phyloP scores from a whole-genome alignment of 2,113 vertebrate species.

The Hucho hucho region DNA sequence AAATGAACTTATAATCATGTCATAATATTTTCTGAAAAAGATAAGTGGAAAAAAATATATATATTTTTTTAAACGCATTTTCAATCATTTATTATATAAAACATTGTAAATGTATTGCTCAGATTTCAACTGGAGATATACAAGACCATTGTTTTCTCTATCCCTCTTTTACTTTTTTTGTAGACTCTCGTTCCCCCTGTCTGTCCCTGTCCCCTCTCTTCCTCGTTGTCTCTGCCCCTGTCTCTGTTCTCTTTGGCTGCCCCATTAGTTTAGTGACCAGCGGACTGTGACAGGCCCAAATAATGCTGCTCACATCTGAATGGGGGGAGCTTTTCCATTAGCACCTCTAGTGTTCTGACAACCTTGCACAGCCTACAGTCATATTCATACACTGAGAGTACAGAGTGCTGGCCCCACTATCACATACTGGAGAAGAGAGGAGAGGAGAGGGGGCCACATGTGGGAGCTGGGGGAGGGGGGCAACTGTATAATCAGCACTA shows the following conservation, averaged over 20 bases:
- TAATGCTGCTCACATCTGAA: conserved; percentile 92
- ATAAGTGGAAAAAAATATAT: not conserved
- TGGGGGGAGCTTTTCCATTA: conserved; percentile 98
- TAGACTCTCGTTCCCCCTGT: conserved; percentile 47
- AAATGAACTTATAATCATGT: not conserved
- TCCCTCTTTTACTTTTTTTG: conserved; percentile 12
- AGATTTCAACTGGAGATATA: too few species aligned
- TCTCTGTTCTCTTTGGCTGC: conserved; percentile 74
- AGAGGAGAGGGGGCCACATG: conserved; percentile 45
- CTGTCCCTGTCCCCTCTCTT: conserved; percentile 69
- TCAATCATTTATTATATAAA: too few species aligned
- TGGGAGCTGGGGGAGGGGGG: conserved; percentile 71
- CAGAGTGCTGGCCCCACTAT: conserved; percentile 85
- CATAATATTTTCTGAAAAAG: not conserved
- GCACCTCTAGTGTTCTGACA: conserved; percentile 75
- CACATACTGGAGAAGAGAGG: conserved; percentile 75
- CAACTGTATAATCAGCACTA: conserved; percentile 85
- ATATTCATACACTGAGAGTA: conserved; percentile 45
- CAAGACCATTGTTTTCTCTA: not conserved
- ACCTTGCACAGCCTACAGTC: conserved; percentile 77
- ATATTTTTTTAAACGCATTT: too few species aligned
- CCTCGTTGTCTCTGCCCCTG: conserved; percentile 70
- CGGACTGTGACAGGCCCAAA: conserved; percentile 91
- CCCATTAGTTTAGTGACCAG: conserved; percentile 98
- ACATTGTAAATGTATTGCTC: too few species aligned